Evolutionary conservation across 2,113 vertebrate species (phyloP).

Genomic region (Nansenia antarctica): DNA sequence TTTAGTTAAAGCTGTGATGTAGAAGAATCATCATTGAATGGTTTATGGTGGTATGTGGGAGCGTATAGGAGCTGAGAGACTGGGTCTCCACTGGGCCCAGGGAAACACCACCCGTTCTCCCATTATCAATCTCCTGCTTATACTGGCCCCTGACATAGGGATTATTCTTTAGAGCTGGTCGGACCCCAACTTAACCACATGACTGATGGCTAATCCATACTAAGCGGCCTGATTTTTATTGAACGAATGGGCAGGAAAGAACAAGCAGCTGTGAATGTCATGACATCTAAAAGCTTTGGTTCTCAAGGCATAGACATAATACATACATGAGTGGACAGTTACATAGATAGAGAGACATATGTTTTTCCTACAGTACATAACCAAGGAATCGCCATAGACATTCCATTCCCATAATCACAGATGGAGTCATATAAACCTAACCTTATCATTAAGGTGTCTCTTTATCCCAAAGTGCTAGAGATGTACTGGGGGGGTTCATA

Average conservation of each 20-base stretch:
- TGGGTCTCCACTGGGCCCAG: slow-evolving; percentile 2
- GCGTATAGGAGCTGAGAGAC: slow-evolving; percentile 2
- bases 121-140: slow-evolving; percentile 66
- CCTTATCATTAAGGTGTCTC: neutral
- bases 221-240: slow-evolving; percentile 46
- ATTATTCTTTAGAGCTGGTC: slow-evolving; percentile 69
- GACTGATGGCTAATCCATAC: slow-evolving; percentile 77
- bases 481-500: neutral
- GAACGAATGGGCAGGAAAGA: slow-evolving; percentile 35
- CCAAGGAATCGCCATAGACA: neutral
- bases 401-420: neutral
- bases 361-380: too few species aligned
- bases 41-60: too few species aligned
- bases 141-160: slow-evolving; percentile 65
- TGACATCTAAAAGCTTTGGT: slow-evolving; percentile 30
- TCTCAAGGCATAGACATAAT: neutral
- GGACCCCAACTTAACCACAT: slow-evolving; percentile 60
- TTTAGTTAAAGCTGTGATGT: neutral
- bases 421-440: neutral
- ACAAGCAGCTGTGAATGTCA: slow-evolving; percentile 48
- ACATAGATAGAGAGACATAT: slow-evolving; percentile 13
- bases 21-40: too few species aligned
- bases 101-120: slow-evolving; percentile 62
- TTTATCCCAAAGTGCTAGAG: too few species aligned
- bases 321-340: neutral